Conservation (phyloP, 2,113 vertebrate species). For the Boulengeromyrus knoepffleri region DNA sequence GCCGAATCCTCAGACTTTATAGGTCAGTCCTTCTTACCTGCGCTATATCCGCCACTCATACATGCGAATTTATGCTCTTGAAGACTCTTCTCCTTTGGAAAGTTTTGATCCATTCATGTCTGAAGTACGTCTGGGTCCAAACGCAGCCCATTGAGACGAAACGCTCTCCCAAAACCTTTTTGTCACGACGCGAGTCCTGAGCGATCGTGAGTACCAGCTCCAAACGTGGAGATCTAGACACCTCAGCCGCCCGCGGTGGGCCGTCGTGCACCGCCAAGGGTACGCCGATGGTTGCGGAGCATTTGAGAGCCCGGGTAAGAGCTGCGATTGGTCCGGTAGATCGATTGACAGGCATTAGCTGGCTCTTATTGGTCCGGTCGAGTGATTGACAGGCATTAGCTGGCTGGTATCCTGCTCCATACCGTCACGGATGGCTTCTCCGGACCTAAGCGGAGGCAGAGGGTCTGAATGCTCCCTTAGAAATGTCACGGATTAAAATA, state of each 20-base stretch:
- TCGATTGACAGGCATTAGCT: not conserved
- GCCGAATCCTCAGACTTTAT: not conserved
- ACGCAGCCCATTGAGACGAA: not conserved
- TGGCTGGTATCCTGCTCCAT: not conserved
- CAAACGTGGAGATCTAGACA: not conserved
- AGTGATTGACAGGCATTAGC: not conserved
- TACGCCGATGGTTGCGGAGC: no score
- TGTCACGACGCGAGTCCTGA: not conserved
- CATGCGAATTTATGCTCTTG: conserved; percentile 26
- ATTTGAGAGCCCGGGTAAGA: not conserved
- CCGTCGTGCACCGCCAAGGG: not conserved
- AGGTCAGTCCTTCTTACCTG: not conserved
- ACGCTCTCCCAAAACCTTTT: not conserved
- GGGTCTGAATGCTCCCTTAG: not conserved
- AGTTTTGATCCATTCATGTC: not conserved
- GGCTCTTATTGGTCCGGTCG: not conserved
- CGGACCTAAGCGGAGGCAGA: not conserved
- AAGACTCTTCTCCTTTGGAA: conserved; percentile 13
- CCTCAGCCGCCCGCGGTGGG: not conserved
- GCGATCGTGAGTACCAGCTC: not conserved
- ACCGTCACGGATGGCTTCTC: not conserved
- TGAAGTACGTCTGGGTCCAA: not conserved
- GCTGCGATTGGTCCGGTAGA: not conserved
- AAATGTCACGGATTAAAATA: not conserved
- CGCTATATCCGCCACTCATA: not conserved